phyloP scores from a whole-genome alignment of 2,113 vertebrate species.

The Eubucco bourcierii region DNA sequence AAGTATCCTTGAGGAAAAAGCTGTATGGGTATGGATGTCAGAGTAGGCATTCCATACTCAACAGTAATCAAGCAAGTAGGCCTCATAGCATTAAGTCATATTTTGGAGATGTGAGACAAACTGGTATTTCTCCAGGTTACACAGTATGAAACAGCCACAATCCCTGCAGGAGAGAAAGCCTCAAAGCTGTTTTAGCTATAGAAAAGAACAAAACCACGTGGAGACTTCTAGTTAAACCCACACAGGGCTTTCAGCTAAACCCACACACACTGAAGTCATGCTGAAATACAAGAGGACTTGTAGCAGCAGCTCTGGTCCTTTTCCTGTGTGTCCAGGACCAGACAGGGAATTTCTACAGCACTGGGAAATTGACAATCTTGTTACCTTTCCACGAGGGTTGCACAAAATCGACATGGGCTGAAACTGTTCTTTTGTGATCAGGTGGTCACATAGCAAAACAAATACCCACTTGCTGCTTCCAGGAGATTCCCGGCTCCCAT shows the following conservation, averaged over 20 bases:
- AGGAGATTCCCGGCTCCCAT: not conserved
- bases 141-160: not conserved
- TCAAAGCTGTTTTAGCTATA: not conserved
- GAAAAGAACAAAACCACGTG: not conserved
- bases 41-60: accelerated
- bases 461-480: no score
- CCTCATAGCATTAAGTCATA: accelerated
- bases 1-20: not conserved
- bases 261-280: not conserved
- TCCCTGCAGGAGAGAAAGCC: not conserved
- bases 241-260: not conserved
- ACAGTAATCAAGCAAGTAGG: accelerated
- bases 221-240: conserved; percentile 29
- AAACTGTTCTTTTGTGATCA: not conserved
- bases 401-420: not conserved
- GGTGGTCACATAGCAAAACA: accelerated
- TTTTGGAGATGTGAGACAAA: not conserved
- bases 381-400: accelerated
- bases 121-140: not conserved
- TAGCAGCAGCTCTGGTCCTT: not conserved
- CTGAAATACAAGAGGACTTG: not conserved
- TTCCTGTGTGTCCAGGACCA: not conserved
- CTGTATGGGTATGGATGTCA: not conserved
- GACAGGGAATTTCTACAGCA: not conserved
- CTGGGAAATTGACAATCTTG: no score